Conservation (phyloP, 2,113 vertebrate genomes). For the Labeo catla region DNA sequence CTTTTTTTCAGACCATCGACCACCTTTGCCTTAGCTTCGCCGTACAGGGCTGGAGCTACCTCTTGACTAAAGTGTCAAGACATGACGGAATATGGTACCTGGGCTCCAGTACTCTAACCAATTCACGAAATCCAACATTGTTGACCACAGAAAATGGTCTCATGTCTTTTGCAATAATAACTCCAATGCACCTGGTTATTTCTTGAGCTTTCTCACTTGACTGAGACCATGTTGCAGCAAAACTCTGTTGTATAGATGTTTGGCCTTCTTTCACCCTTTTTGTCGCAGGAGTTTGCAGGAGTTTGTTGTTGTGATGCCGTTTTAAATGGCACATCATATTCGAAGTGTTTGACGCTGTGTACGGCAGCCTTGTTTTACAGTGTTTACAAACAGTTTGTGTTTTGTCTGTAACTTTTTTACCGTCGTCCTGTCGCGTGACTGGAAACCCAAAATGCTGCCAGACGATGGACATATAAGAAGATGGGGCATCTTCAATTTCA, state of each 20-base stretch:
- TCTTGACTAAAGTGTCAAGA: constrained; percentile 17
- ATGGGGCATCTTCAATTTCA: not conserved
- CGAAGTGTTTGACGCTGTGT: constrained; percentile 9
- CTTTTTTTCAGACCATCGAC: not conserved
- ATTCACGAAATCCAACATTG: not conserved
- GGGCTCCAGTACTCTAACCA: constrained; percentile 19
- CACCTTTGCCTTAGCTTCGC: constrained; percentile 18
- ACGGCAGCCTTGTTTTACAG: not conserved
- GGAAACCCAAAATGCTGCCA: constrained; percentile 40
- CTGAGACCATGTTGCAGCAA: not conserved
- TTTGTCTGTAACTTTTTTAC: constrained; percentile 13
- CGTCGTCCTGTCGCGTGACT: not conserved
- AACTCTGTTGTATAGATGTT: not conserved
- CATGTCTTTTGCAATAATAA: constrained; percentile 40
- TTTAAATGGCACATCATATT: constrained; percentile 31
- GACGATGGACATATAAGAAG: not conserved
- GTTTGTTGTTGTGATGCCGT: constrained; percentile 11
- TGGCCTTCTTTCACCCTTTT: constrained; percentile 2
- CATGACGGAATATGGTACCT: constrained; percentile 36
- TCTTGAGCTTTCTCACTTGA: constrained; percentile 22
- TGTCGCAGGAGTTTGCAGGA: not conserved
- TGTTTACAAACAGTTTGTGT: constrained; percentile 32
- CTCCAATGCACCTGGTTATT: constrained; percentile 26
- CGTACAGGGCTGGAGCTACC: constrained; percentile 18
- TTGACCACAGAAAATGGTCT: constrained; percentile 34